A percentile compares a stretch with the other conserved stretches of the same genome.
Evolutionary conservation across 2,797 vertebrate genomes (phyloP).

Genomic region (Hoplostethus atlanticus): DNA sequence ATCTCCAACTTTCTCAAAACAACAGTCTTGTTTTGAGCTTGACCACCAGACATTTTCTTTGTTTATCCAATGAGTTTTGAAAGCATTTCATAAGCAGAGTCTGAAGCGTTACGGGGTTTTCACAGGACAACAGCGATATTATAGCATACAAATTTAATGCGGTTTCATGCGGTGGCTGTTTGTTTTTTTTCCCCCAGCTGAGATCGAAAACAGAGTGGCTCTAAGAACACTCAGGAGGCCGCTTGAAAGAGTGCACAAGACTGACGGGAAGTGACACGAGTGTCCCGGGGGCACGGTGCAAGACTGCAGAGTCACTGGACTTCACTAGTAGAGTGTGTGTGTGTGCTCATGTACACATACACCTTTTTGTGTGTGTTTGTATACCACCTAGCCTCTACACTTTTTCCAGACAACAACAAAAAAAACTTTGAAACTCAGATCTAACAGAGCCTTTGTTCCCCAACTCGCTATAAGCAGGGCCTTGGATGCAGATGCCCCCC

Average conservation of each 20-base stretch:
- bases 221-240: slow-evolving; percentile 15
- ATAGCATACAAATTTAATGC: slow-evolving; percentile 21
- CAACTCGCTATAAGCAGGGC: no score
- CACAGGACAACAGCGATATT: not conserved
- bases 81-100: no score
- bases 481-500: no score
- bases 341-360: not conserved
- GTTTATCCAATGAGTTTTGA: no score
- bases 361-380: not conserved
- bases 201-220: slow-evolving; percentile 29
- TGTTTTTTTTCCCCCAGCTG: not conserved
- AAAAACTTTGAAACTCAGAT: not conserved
- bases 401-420: slow-evolving; percentile 30
- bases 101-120: no score
- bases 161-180: not conserved
- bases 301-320: slow-evolving; percentile 41
- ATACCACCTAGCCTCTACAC: slow-evolving; percentile 10
- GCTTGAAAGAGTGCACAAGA: slow-evolving; percentile 46
- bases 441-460: not conserved
- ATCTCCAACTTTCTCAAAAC: no score
- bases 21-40: no score
- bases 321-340: not conserved
- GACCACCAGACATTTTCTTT: no score
- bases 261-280: slow-evolving; percentile 50
- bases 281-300: slow-evolving; percentile 29